A percentile compares a stretch with the other conserved stretches of the same genome.
phyloP scores from a whole-genome alignment of 2,797 vertebrate genomes.

The Trichosurus vulpecula region DNA sequence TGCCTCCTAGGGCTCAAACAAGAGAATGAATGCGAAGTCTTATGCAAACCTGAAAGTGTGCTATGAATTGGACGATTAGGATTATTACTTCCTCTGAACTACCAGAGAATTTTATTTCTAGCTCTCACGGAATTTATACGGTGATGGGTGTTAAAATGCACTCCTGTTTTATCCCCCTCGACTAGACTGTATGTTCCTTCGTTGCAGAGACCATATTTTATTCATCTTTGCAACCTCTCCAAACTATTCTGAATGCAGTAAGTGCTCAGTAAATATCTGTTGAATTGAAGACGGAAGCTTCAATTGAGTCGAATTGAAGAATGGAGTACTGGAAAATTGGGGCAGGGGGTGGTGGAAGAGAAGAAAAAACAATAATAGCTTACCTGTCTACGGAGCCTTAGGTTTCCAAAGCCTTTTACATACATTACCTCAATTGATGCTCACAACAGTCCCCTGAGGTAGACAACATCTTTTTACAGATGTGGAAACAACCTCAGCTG shows the following conservation, averaged over 20 bases:
- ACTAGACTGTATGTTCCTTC: conserved; percentile 1
- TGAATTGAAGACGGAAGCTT: background rate
- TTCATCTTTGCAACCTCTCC: background rate
- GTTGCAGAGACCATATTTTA: background rate
- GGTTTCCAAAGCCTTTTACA: background rate
- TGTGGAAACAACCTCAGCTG: background rate
- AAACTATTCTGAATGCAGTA: background rate
- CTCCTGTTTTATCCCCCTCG: background rate
- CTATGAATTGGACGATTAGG: background rate
- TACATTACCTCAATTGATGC: background rate
- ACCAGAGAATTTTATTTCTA: background rate
- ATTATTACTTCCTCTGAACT: background rate
- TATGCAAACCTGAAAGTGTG: background rate
- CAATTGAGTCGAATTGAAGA: background rate
- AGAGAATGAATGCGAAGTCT: background rate
- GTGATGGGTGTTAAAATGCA: background rate
- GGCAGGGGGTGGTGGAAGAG: background rate
- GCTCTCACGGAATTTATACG: background rate
- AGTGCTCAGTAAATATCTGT: background rate
- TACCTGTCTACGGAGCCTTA: background rate
- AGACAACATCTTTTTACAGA: background rate
- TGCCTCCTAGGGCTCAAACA: background rate
- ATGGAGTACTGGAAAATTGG: background rate
- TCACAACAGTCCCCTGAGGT: background rate
- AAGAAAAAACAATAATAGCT: background rate